Evolutionary conservation across 37 sponge, comb jelly and placozoan genomes (phyloP).

Genomic region (Beroe ovata): DNA sequence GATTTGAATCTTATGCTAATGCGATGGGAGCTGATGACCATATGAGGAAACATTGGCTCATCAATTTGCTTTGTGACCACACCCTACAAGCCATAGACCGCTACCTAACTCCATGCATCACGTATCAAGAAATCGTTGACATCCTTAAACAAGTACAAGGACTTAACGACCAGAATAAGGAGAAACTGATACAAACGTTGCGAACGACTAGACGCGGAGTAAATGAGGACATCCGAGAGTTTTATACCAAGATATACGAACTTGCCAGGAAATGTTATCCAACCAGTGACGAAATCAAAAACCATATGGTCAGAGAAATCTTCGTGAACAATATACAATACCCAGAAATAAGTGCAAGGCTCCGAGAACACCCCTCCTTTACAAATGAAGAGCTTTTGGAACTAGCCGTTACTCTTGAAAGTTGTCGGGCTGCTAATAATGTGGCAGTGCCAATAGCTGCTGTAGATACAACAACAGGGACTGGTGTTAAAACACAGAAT

Average conservation of each 20-base stretch:
- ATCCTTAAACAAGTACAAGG: background rate
- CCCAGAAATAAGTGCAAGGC: background rate
- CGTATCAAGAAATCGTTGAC: background rate
- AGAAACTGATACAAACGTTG: background rate
- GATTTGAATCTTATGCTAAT: background rate
- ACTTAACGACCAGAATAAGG: background rate
- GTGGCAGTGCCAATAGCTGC: too few species aligned
- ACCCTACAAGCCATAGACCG: background rate
- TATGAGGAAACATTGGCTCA: background rate
- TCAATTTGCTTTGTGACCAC: background rate
- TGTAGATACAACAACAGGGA: too few species aligned
- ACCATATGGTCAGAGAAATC: background rate
- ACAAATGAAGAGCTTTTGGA: background rate
- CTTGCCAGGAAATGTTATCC: background rate
- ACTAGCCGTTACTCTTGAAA: background rate
- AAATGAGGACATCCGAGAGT: background rate
- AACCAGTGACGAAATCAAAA: background rate
- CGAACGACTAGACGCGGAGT: background rate
- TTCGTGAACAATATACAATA: background rate
- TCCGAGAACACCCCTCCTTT: background rate
- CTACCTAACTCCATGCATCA: background rate
- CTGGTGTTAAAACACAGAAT: too few species aligned
- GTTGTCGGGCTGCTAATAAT: background rate
- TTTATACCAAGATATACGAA: background rate
- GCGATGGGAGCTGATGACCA: background rate